Conservation (phyloP, 2,888 invertebrate species). For the Drosophila nigritarsus region DNA sequence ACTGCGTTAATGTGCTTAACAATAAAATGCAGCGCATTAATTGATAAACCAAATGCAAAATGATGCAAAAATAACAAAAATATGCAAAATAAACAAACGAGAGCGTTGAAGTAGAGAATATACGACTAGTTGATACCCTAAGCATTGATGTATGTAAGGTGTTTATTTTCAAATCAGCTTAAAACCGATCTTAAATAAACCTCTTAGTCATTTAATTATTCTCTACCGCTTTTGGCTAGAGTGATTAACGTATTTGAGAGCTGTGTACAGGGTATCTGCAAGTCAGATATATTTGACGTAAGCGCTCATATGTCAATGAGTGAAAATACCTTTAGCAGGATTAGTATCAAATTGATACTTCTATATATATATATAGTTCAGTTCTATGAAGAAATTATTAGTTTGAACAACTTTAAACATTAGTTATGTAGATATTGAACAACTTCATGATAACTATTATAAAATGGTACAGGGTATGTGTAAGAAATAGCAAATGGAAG, state of each 20-base stretch:
- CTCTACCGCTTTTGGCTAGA: background rate
- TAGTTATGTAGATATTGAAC: too few relatives aligned
- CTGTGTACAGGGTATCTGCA: background rate
- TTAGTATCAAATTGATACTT: background rate
- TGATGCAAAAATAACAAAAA: conserved; percentile 32
- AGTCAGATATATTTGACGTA: background rate
- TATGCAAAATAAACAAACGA: background rate
- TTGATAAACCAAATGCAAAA: conserved; percentile 72
- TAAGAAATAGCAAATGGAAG: background rate
- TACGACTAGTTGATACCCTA: background rate
- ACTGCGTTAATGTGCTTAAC: conserved; percentile 81
- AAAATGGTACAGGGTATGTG: background rate
- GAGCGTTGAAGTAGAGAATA: background rate
- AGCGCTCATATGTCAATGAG: background rate
- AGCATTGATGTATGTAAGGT: background rate
- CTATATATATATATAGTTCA: background rate
- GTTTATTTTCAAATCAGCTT: background rate
- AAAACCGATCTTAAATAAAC: background rate
- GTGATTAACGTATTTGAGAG: background rate
- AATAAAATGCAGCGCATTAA: conserved; percentile 80
- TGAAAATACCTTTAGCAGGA: background rate
- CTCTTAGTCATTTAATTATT: background rate
- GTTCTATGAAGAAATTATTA: too few relatives aligned
- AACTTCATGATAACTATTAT: background rate
- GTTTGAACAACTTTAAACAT: too few relatives aligned